Base-by-base conservation (phyloP, 2,888 invertebrate species). In the Aleiodes testaceus region DNA sequence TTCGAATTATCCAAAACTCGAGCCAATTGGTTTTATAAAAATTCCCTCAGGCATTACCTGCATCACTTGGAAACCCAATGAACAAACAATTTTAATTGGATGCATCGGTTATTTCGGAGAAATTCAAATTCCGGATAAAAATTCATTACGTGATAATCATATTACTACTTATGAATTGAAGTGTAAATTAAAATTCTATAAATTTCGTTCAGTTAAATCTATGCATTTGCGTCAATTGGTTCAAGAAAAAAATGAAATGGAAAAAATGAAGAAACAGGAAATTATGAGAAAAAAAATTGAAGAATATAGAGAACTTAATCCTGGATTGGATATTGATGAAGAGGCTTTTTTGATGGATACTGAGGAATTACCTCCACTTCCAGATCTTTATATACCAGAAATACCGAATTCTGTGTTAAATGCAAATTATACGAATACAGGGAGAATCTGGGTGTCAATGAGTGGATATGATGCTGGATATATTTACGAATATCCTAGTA, bases 11-110 rank as follows among this genome's bases (percentile, higher is more conserved):
- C 89, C 90, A 0, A 89, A 90, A 66, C 78, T 95, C 61, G 79
- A 88, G 6, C 92, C 93, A 16, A 89, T 95, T 49, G 95, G 95
- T 0, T 94, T 91, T 76, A 88, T 94, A 12, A 88, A 89, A 66
- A 89, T 93, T 0, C 90, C 91, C 0, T 92, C 92, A 53, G 88
- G 89, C 55, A 91, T 93, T 0, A 91, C 90, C 1, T 92, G 89
- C 79, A 89, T 95, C 81, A 90, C 90, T 11, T 95, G 95, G 94
- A 91, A 92, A 80, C 91, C 91, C 1, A 77, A 84, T 11, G 82
- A 88, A 78, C 5, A 16, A 36, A 59, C 36, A 18, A 16, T 91
- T 12, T 79, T 92, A 11, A 82, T 91, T 44, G 92, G 92, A 16
- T 91, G 92, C 77, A 82, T 85, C 66, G 92, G 92, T 11, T 88